Percentiles rank a stretch among this genome's conserved stretches.
These are phyloP conservation scores for Boulengeromyrus knoepffleri DNA, from an alignment of 2,113 vertebrate genomes.

Conservation along the genomic window DNA sequence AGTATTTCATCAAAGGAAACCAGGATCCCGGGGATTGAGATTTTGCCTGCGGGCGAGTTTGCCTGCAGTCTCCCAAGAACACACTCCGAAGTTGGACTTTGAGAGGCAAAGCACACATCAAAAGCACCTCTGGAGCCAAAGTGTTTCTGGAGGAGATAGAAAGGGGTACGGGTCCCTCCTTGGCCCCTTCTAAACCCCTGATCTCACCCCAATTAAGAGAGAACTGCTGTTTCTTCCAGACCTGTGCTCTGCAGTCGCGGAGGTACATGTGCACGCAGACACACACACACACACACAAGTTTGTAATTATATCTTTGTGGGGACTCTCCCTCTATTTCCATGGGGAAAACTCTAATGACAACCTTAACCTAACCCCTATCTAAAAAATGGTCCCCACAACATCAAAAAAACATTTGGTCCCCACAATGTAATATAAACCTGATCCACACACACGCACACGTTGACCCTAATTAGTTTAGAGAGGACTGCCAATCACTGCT, in stretches of 20 bases:
- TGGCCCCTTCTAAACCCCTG: slow-evolving; percentile 57
- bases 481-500: background rate
- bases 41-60: slow-evolving; percentile 69
- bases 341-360: background rate
- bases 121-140: slow-evolving; percentile 64
- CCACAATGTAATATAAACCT: background rate
- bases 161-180: slow-evolving; percentile 54
- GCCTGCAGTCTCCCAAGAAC: slow-evolving; percentile 68
- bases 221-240: slow-evolving; percentile 61
- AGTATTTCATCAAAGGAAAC: slow-evolving; percentile 72
- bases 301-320: background rate
- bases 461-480: background rate
- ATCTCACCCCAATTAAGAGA: slow-evolving; percentile 70
- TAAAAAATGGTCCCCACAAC: background rate
- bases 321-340: background rate
- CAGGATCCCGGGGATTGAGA: slow-evolving; percentile 67
- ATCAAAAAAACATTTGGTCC: background rate
- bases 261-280: slow-evolving; percentile 30
- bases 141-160: slow-evolving; percentile 64
- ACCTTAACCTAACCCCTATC: background rate
- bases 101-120: slow-evolving; percentile 73
- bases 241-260: slow-evolving; percentile 47
- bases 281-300: background rate
- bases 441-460: background rate
- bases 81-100: slow-evolving; percentile 65